Evolutionary conservation across 2,113 vertebrate genomes (phyloP), one percentile per base, ranked within the genome.

Genomic region (Phrynosoma platyrhinos): DNA sequence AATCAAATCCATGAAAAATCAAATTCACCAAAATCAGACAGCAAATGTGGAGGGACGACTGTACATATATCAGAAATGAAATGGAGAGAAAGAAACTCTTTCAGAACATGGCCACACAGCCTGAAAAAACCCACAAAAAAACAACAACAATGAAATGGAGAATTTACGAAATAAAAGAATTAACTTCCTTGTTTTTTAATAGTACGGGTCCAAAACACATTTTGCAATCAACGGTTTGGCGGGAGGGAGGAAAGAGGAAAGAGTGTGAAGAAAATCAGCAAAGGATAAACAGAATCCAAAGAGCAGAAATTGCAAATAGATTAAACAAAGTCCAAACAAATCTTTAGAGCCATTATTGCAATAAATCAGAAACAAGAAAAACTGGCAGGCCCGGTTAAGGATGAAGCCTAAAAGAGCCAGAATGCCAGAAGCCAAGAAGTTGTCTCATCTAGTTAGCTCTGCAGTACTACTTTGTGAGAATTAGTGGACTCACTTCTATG

Each of bases 361-460:
- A 14, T 92, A 88, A 53, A 36, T 66, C 83, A 58, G 40, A 92
- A 64, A 68, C 83, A 88, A 83, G 86, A 93, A 91, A 75, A 85
- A 14, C 66, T 69, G 82, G 66, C 84, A 90, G 91, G 84, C 88
- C 83, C 87, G 89, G 89, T 90, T 80, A 91, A 87, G 74, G 53
- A 53, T 0, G 0, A 52, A 90, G 32, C 64, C 88, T 14, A 92
- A 84, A 82, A 91, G 36, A 71, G 75, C 36, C 25, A 7, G 0
- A 77, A 79, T 23, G 78, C 62, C 75, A 92, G 88, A 83, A 93
- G 84, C 86, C 79, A 93, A 90, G 89, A 36, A 91, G 89, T 66
- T 85, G 58, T 83, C 90, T 78, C 86, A 91, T 47, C 21, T 87
- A 5, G 53, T 88, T 92, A 86, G 23, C 79, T 32, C 14, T 77